Conservation (phyloP, 2,797 vertebrate genomes). For the Odontamblyopus rebecca region DNA sequence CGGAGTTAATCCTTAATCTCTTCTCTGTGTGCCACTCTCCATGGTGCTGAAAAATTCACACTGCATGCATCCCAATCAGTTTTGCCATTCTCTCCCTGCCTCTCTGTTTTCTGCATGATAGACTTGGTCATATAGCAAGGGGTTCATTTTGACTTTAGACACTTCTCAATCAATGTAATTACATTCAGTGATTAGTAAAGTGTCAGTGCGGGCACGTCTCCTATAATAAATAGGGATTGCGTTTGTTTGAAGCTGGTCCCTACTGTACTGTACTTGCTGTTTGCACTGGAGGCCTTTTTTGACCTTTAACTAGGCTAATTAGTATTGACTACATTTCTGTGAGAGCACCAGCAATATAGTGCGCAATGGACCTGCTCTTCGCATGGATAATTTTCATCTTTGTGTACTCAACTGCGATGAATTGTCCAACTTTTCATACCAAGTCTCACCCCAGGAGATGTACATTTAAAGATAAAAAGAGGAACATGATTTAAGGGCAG, state of each 20-base stretch:
- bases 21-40: slow-evolving; percentile 23
- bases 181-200: slow-evolving; percentile 15
- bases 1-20: slow-evolving; percentile 27
- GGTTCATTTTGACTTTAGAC: slow-evolving; percentile 15
- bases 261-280: slow-evolving; percentile 51
- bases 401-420: slow-evolving; percentile 5
- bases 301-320: slow-evolving; percentile 78
- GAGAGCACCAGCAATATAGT: slow-evolving; percentile 35
- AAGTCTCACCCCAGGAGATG: neutral
- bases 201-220: slow-evolving; percentile 14
- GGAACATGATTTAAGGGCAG: neutral
- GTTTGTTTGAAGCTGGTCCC: slow-evolving; percentile 16
- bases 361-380: slow-evolving; percentile 28
- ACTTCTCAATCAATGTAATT: slow-evolving; percentile 28
- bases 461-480: neutral
- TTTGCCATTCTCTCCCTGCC: slow-evolving; percentile 16
- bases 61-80: slow-evolving; percentile 18
- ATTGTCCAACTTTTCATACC: slow-evolving; percentile 1
- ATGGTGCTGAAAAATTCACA: slow-evolving; percentile 44
- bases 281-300: slow-evolving; percentile 50
- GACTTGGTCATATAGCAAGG: slow-evolving; percentile 11
- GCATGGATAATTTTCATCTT: slow-evolving; percentile 18
- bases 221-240: slow-evolving; percentile 4
- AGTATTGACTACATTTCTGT: slow-evolving; percentile 72
- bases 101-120: slow-evolving; percentile 19